phyloP scores from a whole-genome alignment of 2,888 invertebrate species.

The Cabera pusaria region DNA sequence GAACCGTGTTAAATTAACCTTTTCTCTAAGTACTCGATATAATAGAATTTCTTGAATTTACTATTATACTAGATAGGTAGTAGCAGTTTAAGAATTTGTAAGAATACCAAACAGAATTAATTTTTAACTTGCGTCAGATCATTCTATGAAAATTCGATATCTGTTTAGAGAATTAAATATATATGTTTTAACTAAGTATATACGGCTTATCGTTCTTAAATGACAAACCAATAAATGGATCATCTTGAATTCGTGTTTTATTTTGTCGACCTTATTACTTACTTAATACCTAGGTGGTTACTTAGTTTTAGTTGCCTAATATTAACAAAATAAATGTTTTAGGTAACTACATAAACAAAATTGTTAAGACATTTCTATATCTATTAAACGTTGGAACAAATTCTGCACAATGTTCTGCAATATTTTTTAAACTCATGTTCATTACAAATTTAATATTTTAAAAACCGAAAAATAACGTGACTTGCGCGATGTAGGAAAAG shows the following conservation, averaged over 20 bases:
- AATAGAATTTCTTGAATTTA: conserved; percentile 36
- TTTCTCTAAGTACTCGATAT: conserved; percentile 14
- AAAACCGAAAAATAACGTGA: too few species aligned
- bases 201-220: conserved; percentile 76
- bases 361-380: too few species aligned
- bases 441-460: too few species aligned
- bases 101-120: conserved; percentile 36
- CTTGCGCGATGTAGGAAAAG: too few species aligned
- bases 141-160: conserved; percentile 56
- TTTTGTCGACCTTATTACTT: conserved; percentile 32
- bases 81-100: conserved; percentile 45
- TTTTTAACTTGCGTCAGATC: conserved; percentile 76
- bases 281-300: too few species aligned
- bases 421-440: too few species aligned
- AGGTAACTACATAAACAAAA: too few species aligned
- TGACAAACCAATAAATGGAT: conserved; percentile 75
- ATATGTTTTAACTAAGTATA: conserved; percentile 63
- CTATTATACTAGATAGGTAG: conserved; percentile 40
- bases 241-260: conserved; percentile 69
- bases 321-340: too few species aligned
- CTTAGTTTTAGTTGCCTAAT: too few species aligned
- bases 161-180: conserved; percentile 58
- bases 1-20: conserved; percentile 14
- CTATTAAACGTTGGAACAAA: too few species aligned
- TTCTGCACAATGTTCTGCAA: too few species aligned